Percentiles rank a stretch among this genome's conserved stretches.
Evolutionary conservation across 2,888 invertebrate species (phyloP).

Genomic region (Tenthredo amoena): DNA sequence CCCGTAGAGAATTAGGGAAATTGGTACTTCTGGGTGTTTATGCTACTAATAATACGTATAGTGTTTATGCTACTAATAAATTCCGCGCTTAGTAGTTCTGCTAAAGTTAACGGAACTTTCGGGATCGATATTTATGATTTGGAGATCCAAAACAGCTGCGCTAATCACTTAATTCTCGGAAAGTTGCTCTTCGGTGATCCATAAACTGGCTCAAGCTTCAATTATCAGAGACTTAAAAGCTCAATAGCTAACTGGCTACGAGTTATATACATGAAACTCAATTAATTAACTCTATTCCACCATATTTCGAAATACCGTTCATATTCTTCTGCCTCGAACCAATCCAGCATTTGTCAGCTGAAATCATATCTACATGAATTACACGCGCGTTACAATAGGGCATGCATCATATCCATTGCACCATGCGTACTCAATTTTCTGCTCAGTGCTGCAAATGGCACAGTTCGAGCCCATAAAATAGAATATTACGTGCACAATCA

Average conservation of each 20-base stretch:
- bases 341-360: background rate
- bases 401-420: constrained; percentile 14
- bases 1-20: constrained; percentile 36
- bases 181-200: constrained; percentile 29
- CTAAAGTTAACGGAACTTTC: constrained; percentile 5
- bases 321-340: background rate
- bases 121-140: constrained; percentile 45
- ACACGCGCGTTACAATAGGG: background rate
- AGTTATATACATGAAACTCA: background rate
- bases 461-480: background rate
- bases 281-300: background rate
- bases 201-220: constrained; percentile 9
- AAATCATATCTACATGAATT: background rate
- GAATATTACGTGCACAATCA: constrained; percentile 28
- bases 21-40: constrained; percentile 34
- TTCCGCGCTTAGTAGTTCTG: background rate
- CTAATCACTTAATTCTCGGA: constrained; percentile 44
- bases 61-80: constrained; percentile 39
- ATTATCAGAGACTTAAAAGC: constrained; percentile 22
- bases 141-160: background rate
- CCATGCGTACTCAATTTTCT: constrained; percentile 15
- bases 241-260: background rate
- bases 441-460: constrained; percentile 1
- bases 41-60: constrained; percentile 20
- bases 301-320: background rate